Evolutionary conservation across 2,888 invertebrate species (phyloP), one percentile per base, ranked within the genome.

Genomic region (Cheilosia impressa): DNA sequence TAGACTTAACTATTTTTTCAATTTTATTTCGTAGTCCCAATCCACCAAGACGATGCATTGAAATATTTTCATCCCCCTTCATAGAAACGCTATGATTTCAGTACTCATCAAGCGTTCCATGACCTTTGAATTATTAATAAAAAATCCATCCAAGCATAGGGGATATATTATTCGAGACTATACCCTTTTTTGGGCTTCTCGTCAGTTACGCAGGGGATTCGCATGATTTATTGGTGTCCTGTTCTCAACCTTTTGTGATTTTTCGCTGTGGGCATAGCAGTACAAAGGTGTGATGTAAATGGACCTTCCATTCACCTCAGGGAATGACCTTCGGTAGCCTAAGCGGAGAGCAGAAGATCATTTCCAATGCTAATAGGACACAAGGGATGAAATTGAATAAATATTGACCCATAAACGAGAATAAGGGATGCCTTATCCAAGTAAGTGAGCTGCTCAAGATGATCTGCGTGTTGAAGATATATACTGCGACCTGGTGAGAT

Each of bases 231-330:
- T 80, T 80, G 75, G 80, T 84, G 80, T 84, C 84, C 79, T 84
- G 84, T 84, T 84, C 75, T 80, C 80, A 75, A 80, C 80, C 84
- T 75, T 71, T 84, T 84, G 84, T 84, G 24, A 24, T 19, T 7
- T 72, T 41, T 81, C 69, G 71, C 68, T 1, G 45, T 43, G 17
- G 50, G 57, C 31, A 55, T 24, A 52, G 52, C 65, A 63, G 69
- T 53, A 84, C 80, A 84, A 84, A 84, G 84, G 84, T 84, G 84
- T 84, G 80, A 84, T 84, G 65, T 80, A 84, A 80, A 73, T 75
- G 84, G 84, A 80, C 80, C 65, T 80, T 34, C 52, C 53, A 65
- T 80, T 84, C 80, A 80, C 75, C 80, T 71, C 22, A 58, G 69
- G 79, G 84, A 69, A 69, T 84, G 84, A 84, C 84, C 84, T 75